These are phyloP conservation scores for Australoheros scitulus DNA, from an alignment of 2,113 vertebrate genomes.

Conservation along the genomic window DNA sequence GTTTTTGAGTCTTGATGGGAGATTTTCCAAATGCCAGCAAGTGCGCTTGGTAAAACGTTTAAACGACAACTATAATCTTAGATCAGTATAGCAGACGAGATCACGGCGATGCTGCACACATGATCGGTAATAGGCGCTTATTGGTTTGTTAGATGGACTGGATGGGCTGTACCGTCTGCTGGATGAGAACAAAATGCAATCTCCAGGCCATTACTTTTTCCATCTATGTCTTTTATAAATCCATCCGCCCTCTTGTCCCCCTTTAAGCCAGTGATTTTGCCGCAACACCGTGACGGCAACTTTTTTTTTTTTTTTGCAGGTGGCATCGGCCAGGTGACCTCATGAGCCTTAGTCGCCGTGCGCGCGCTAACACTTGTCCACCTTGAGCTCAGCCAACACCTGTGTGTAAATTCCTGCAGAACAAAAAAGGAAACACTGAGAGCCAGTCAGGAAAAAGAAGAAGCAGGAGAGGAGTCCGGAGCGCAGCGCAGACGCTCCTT, in stretches of 20 bases:
- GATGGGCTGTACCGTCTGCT: slow-evolving; percentile 12
- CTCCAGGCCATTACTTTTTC: slow-evolving; percentile 43
- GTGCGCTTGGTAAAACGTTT: background rate
- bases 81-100: background rate
- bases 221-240: slow-evolving; percentile 36
- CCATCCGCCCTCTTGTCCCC: slow-evolving; percentile 35
- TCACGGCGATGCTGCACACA: background rate
- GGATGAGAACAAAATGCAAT: slow-evolving; percentile 35
- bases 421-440: background rate
- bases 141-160: slow-evolving; percentile 20
- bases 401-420: slow-evolving; percentile 88
- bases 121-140: background rate
- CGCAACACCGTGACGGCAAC: background rate
- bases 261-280: background rate
- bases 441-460: slow-evolving; percentile 67
- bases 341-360: slow-evolving; percentile 83
- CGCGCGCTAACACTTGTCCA: slow-evolving; percentile 83
- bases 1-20: background rate
- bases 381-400: slow-evolving; percentile 77
- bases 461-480: slow-evolving; percentile 73
- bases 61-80: background rate
- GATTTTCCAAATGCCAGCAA: background rate
- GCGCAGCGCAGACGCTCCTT: slow-evolving; percentile 78
- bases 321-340: slow-evolving; percentile 87
- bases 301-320: slow-evolving; percentile 71